phyloP scores from a whole-genome alignment of 2,888 invertebrate species.

The Adelognathus sp. region DNA sequence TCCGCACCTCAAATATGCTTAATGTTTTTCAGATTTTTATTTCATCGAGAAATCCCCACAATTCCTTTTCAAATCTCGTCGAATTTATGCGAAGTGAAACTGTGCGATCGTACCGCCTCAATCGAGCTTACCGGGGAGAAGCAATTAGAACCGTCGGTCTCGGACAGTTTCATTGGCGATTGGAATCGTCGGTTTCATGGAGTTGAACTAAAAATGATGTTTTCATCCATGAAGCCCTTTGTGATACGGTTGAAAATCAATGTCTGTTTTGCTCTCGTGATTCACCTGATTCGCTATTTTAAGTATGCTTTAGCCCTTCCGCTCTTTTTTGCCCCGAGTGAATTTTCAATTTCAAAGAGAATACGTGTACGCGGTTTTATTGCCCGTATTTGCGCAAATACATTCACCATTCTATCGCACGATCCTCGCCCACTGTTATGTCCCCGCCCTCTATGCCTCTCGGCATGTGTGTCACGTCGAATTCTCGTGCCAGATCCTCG shows the following conservation, averaged over 20 bases:
- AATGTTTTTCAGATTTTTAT: too few relatives aligned
- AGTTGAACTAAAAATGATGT: not conserved
- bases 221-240: not conserved
- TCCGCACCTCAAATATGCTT: too few relatives aligned
- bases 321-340: not conserved
- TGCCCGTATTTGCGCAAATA: constrained; percentile 21
- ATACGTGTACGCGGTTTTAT: constrained; percentile 22
- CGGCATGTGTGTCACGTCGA: not conserved
- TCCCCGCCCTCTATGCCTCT: not conserved
- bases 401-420: not conserved
- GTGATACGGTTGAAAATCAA: not conserved
- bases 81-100: too few relatives aligned
- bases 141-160: too few relatives aligned
- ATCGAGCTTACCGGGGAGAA: too few relatives aligned
- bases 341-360: constrained; percentile 17
- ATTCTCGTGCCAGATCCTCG: constrained; percentile 4
- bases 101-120: too few relatives aligned
- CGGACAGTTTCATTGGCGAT: too few relatives aligned
- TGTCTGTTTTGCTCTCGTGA: not conserved
- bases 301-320: not conserved
- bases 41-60: too few relatives aligned
- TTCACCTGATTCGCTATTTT: not conserved
- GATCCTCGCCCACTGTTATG: not conserved
- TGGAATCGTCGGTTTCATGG: too few relatives aligned
- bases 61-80: too few relatives aligned